Base-by-base conservation (phyloP, 2,797 vertebrate genomes). In the Eleutherodactylus coqui region DNA sequence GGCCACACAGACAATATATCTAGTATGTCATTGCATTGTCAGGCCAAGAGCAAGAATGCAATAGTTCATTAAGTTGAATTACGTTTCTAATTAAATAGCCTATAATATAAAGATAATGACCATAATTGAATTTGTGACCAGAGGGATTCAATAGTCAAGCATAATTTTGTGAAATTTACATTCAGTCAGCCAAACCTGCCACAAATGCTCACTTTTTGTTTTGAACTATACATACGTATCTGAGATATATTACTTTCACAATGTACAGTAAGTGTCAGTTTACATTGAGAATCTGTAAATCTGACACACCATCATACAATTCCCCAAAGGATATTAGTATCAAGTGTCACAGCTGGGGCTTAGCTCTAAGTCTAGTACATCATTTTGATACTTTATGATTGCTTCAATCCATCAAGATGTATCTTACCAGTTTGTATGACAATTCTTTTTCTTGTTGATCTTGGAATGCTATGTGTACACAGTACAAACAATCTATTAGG, bases 191-290 rank as follows among this genome's bases (percentile, higher is more conserved):
- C 62, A 60, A 3, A 16, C 16, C 29, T 67, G 58, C 36, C 79
- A 36, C 69, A 69, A 47, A 16, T 81, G 60, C n/a, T 19, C n/a
- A 78, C n/a, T n/a, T n/a, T 29, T 16, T 81, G 60, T 47, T 47
- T 49, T 36, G 19, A 78, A 10, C 78, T 64, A 81, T 24, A 81
- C 49, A 70, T 82, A 51, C 38, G 29, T 67, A 51, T 21, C 43
- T n/a, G 14, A 38, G 58, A 27, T 80, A 38, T 70, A 47, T 69
- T 64, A n/a, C 29, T 45, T n/a, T 45, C 29, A 51, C 21, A 29
- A 13, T 34, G 1, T 70, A 82, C 60, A 69, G 11, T 51, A 58
- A 24, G 53, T 70, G 79, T 16, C 62, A 82, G 45, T 45, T 19
- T 51, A 45, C 79, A 51, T 5, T 69, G 32, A 49, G 11, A 34